A percentile compares a stretch with the other conserved stretches of the same genome.
These are phyloP conservation scores for Papilio demoleus DNA, from an alignment of 2,888 invertebrate genomes.

Conservation along the genomic window DNA sequence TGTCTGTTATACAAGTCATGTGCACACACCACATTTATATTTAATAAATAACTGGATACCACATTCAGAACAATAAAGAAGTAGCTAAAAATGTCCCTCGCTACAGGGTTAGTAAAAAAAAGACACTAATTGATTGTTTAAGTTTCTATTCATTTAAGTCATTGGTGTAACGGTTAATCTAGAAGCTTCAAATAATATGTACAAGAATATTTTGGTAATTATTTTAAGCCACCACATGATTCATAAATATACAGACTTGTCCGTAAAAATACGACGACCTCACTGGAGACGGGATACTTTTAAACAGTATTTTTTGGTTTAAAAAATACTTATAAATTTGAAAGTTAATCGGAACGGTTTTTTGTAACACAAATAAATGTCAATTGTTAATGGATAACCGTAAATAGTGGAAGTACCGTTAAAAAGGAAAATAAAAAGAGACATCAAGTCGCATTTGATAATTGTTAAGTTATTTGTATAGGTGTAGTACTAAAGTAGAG, in stretches of 20 bases:
- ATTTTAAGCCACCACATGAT: neutral
- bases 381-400: conserved; percentile 3
- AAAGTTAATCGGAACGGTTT: neutral
- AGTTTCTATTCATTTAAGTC: no score
- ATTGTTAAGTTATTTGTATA: no score
- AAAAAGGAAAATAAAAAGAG: conserved; percentile 11
- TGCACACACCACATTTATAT: no score
- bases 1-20: neutral
- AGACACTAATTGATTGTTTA: no score
- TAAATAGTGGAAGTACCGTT: conserved; percentile 8
- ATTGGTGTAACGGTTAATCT: no score
- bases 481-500: no score
- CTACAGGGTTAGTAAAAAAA: no score
- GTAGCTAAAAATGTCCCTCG: no score
- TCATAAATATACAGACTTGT: neutral
- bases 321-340: neutral
- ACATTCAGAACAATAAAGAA: no score
- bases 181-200: neutral
- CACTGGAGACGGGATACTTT: neutral
- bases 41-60: no score
- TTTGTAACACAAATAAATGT: conserved; percentile 1
- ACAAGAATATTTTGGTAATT: neutral
- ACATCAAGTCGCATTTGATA: neutral
- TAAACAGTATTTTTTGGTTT: neutral
- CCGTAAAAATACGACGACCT: neutral